These are phyloP conservation scores for Semicossyphus pulcher DNA, from an alignment of 2,113 vertebrate genomes.

Conservation along the genomic window DNA sequence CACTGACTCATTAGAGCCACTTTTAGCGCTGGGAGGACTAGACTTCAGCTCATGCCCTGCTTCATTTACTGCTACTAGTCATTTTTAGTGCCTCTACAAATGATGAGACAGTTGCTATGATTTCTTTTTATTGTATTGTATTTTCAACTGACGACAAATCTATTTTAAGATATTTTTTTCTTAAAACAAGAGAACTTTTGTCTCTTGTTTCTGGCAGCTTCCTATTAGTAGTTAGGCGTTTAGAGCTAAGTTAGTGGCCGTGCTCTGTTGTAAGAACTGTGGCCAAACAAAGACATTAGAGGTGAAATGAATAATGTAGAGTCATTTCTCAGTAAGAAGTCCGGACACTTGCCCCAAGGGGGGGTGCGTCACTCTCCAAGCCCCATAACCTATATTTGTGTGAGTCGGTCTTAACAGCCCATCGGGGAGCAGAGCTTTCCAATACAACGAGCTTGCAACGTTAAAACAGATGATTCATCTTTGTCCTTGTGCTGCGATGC, in stretches of 20 bases:
- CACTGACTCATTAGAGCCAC: slow-evolving; percentile 53
- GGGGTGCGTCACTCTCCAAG: slow-evolving; percentile 47
- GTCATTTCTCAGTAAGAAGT: slow-evolving; percentile 58
- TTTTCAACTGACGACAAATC: slow-evolving; percentile 40
- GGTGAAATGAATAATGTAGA: slow-evolving; percentile 71
- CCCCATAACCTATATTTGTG: slow-evolving; percentile 59
- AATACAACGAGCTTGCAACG: slow-evolving; percentile 23
- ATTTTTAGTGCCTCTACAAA: slow-evolving; percentile 36
- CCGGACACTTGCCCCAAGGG: slow-evolving; percentile 63
- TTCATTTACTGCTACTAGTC: slow-evolving; percentile 37
- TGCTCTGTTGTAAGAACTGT: slow-evolving; percentile 45
- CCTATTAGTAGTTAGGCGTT: slow-evolving; percentile 18
- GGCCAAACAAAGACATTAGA: slow-evolving; percentile 64
- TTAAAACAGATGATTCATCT: slow-evolving; percentile 53
- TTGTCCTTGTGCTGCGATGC: slow-evolving; percentile 38
- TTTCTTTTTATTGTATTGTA: slow-evolving; percentile 27
- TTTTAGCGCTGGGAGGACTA: slow-evolving; percentile 42
- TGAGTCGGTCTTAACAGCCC: slow-evolving; percentile 46
- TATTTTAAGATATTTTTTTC: slow-evolving; percentile 42
- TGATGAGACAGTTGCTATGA: slow-evolving; percentile 30
- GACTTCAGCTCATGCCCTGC: slow-evolving; percentile 14
- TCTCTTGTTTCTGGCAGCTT: slow-evolving; percentile 34
- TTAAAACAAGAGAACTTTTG: slow-evolving; percentile 21
- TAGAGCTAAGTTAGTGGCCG: slow-evolving; percentile 16
- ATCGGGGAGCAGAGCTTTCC: slow-evolving; percentile 43